Percentiles rank a stretch among this genome's conserved stretches.
Conservation (phyloP, 2,797 vertebrate species). For the Pseudochaenichthys georgianus region DNA sequence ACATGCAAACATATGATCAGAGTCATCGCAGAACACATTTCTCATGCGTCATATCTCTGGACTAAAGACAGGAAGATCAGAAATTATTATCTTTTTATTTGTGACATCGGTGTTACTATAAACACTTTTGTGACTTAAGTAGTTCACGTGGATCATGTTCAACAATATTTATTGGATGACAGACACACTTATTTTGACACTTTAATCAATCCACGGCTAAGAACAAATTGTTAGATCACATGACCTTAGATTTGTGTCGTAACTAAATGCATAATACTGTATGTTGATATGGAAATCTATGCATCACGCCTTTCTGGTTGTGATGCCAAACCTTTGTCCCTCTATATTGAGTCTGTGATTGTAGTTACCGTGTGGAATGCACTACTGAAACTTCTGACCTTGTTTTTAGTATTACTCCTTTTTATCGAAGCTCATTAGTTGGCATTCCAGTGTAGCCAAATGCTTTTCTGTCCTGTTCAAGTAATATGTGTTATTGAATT, state of each 20-base stretch:
- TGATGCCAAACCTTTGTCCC: not conserved
- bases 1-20: not conserved
- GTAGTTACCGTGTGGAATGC: not conserved
- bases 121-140: not conserved
- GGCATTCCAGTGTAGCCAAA: not conserved
- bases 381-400: not conserved
- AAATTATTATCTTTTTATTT: not conserved
- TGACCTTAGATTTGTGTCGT: too few species aligned
- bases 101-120: not conserved
- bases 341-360: not conserved
- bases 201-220: too few species aligned
- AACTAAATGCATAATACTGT: too few species aligned
- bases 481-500: not conserved
- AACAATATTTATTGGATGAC: too few species aligned
- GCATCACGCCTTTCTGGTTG: not conserved
- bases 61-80: not conserved
- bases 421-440: not conserved
- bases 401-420: not conserved
- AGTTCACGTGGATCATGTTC: not conserved
- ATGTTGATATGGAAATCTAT: not conserved
- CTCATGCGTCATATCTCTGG: not conserved
- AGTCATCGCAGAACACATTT: constrained; percentile 6
- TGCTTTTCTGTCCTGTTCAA: not conserved
- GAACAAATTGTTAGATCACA: too few species aligned
- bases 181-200: too few species aligned